Base-by-base conservation (phyloP, 1,140 invertebrate species). In the Bombus affinis region DNA sequence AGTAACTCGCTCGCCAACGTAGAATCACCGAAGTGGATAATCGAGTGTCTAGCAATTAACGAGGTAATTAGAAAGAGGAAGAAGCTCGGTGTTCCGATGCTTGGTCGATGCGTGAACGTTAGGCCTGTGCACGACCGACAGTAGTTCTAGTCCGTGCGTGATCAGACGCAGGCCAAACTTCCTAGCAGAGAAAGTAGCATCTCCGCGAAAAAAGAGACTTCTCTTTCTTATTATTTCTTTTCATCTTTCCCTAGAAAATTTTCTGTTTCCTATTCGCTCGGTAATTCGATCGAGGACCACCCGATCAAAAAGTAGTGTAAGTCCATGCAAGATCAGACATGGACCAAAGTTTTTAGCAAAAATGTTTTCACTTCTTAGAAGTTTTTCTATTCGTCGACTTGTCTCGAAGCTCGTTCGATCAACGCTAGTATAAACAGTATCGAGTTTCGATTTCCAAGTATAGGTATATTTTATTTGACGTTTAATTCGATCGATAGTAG, bases 41-140 rank as follows among this genome's bases (percentile, higher is more conserved):
- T 78, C 59, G n/a, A 44, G 59, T 66, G 25, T 65, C 44, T 44
- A 44, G 32, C 4, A 28, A 37, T 32, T 66, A 65, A 66, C 59
- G 57, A 76, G 72, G 68, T 76, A 39, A 66, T 53, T 76, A 68
- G 82, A 70, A 85, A 77, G 53, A 72, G 76, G 76, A 85, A 85
- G 76, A 85, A 72, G 76, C 76, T 85, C 83, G 57, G 66, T 47
- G 32, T 47, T 57, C 62, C 62, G 47, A 79, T 80, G n/a, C 35
- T 70, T 68, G 83, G 68, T 85, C 83, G 83, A 80, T 80, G 76
- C 83, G 83, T 62, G 83, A 79, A 84, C 83, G 75, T 84, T 84
- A 79, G 83, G 68, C 83, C 76, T 62, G 76, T 72, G 83, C 76
- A 80, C 77, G 83, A 78, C 42, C 42, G 47, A 73, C 83, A 84